Evolutionary conservation across 2,888 invertebrate species (phyloP), one percentile per base, ranked within the genome.

Genomic region (Dexiosoma caninum): DNA sequence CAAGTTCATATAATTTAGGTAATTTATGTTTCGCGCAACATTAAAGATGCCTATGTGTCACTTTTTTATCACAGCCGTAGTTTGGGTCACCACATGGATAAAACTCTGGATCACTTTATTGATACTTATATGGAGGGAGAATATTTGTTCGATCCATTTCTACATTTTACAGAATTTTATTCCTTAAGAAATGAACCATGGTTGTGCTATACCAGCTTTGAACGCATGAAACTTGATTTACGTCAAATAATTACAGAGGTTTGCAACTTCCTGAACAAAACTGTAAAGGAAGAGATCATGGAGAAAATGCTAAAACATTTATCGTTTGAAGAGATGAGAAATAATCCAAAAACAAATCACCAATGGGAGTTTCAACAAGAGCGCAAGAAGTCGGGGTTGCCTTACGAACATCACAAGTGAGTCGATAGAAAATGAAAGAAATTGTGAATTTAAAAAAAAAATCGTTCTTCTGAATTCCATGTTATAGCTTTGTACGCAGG

Each of bases 11-110:
- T 44, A 7, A 40, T 21, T 37, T 57, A 94, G 92, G 91, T 95
- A 19, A 92, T 97, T 64, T 97, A 96, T 86, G 94, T 96, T 0
- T 94, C 94, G 0, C 91, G 97, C 72, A 95, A 97, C 89, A 95
- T 96, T 0, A 94, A 95, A 87, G 96, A 97, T 87, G 94, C 95
- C 0, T 93, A 93, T 0, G 94, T 96, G 0, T 96, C 96, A 0
- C 94, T 92, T 85, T 96, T 94, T 86, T 94, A 95, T 88, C 92
- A 87, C 23, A 4, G 3, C 0, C 78, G 83, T 5, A 83, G 67
- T 0, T 0, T 83, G 16, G 86, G 86, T 5, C n/a, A n/a, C 0
- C 2, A 32, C 4, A 82, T 84, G 70, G 85, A 84, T 0, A 77
- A 82, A 16, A 79, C 83, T 0, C 53, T 86, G 0, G 78, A 85